phyloP scores from a whole-genome alignment of 2,113 vertebrate species.

The Mus spicilegus region DNA sequence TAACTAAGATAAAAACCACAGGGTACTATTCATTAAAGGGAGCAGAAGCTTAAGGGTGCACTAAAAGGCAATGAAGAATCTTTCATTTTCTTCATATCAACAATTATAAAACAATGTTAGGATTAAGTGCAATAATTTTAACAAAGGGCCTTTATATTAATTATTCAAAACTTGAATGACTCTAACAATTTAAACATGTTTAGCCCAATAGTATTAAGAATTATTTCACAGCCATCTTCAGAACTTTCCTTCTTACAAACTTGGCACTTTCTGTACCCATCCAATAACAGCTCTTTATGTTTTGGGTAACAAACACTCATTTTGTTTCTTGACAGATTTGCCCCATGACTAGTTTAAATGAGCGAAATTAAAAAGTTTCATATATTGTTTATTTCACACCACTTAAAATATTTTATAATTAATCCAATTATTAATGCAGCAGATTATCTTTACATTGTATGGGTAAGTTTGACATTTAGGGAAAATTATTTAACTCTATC shows the following conservation, averaged over 20 bases:
- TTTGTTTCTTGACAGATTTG: neutral
- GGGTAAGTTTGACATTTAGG: neutral
- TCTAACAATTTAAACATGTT: neutral
- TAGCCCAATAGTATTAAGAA: neutral
- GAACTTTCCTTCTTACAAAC: neutral
- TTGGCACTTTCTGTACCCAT: neutral
- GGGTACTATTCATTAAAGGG: neutral
- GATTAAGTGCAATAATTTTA: neutral
- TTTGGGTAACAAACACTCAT: neutral
- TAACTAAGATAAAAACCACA: neutral
- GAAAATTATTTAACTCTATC: neutral
- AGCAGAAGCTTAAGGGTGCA: neutral
- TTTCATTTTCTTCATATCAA: neutral
- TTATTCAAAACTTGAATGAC: neutral
- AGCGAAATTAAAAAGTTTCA: neutral
- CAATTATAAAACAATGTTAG: neutral
- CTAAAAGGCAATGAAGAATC: neutral
- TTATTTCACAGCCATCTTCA: neutral
- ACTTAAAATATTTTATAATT: neutral
- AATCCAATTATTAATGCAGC: neutral
- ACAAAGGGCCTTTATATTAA: neutral
- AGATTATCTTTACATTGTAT: neutral
- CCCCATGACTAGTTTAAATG: neutral
- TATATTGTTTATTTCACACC: neutral
- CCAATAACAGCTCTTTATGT: neutral